Base-by-base conservation (phyloP, 2,113 vertebrate genomes). In the Cranoglanis bouderius region DNA sequence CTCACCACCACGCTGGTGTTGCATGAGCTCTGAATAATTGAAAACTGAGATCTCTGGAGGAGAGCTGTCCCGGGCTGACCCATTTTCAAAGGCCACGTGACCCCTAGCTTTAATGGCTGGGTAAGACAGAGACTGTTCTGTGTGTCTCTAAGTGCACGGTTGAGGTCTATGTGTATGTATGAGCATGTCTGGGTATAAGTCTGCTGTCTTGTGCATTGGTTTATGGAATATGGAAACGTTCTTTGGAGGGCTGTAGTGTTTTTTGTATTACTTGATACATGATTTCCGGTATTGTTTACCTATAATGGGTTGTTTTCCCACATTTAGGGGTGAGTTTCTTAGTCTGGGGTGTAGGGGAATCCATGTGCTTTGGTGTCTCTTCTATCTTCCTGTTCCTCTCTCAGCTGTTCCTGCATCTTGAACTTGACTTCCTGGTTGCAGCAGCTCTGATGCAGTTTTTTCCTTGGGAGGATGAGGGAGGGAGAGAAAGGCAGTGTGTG, bases 31-130 rank as follows among this genome's bases (percentile, higher is more conserved):
- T 91, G 83, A 91, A 91, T 88, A 90, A 90, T 88, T 90, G 80
- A 91, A 88, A 90, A 87, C 80, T 90, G 70, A 55, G 77, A 80
- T 89, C 84, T 89, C 75, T 65, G 26, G 80, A 85, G 78, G 4
- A 55, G 63, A 85, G 26, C 63, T 89, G 90, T 92, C 89, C 90
- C 83, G 10, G 85, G 57, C 77, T 90, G 90, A 92, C 91, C 91
- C 89, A 89, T 82, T 91, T 91, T 87, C 43, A 29, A 12, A 65
- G n/a, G 53, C 82, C 91, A 89, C 46, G 88, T 92, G 91, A 91
- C 89, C 75, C 18, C 19, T 32, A 24, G 63, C 84, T 88, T 88
- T 88, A 88, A 80, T 78, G 85, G 67, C 61, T 84, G 74, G 53
- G 35, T 55, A 72, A 82, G 85, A 87, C 87, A 89, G 84, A 89